Evolutionary conservation across 1,140 invertebrate species (phyloP).

Genomic region (Pogonognathellus flavescens): DNA sequence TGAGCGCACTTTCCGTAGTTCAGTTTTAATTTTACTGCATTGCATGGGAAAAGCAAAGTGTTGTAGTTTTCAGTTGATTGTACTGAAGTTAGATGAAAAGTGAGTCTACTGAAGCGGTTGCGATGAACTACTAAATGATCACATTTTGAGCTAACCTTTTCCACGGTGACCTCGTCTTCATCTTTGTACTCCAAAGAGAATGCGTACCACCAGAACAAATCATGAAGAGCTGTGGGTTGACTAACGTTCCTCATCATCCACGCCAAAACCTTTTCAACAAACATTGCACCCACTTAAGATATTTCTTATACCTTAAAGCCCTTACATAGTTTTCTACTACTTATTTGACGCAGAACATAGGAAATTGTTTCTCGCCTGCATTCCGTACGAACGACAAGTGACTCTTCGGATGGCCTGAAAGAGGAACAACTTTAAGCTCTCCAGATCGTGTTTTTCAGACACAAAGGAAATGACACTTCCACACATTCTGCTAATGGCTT

Average conservation of each 20-base stretch:
- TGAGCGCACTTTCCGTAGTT: too few relatives aligned
- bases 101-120: too few relatives aligned
- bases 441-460: slow-evolving; percentile 86
- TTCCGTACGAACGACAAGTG: slow-evolving; percentile 87
- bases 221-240: slow-evolving; percentile 90
- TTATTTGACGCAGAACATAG: too few relatives aligned
- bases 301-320: too few relatives aligned
- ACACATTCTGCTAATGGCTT: slow-evolving; percentile 62
- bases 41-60: too few relatives aligned
- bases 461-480: slow-evolving; percentile 82
- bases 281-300: too few relatives aligned
- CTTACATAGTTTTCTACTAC: too few relatives aligned
- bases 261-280: slow-evolving; percentile 94
- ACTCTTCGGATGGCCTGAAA: slow-evolving; percentile 85
- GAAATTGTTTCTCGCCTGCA: slow-evolving; percentile 74
- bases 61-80: too few relatives aligned
- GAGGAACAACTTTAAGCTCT: slow-evolving; percentile 85
- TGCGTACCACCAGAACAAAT: slow-evolving; percentile 96
- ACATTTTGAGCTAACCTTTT: slow-evolving; percentile 47
- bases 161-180: slow-evolving; percentile 65
- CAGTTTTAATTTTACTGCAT: too few relatives aligned
- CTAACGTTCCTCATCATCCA: slow-evolving; percentile 94
- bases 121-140: too few relatives aligned
- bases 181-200: slow-evolving; percentile 73
- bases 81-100: too few relatives aligned